Evolutionary conservation across 2,888 invertebrate genomes (phyloP).

Genomic region (Ashinkailepas kermadecensis): DNA sequence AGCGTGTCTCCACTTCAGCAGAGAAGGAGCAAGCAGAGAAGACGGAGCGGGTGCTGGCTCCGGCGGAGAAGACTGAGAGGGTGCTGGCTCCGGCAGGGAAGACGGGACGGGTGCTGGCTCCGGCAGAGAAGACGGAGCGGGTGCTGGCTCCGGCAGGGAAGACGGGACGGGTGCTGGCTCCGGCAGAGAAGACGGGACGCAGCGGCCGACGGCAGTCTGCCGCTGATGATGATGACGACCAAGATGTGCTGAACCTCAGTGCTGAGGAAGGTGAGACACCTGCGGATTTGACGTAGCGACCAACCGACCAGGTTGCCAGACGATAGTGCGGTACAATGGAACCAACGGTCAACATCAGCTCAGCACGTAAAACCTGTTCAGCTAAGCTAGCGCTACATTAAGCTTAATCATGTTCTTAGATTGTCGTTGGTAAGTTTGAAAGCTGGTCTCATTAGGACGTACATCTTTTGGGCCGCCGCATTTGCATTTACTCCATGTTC

Average conservation of each 20-base stretch:
- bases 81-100: neutral
- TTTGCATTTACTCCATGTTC: too few relatives aligned
- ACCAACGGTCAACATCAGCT: too few relatives aligned
- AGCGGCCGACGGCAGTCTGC: too few relatives aligned
- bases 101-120: neutral
- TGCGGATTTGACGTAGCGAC: too few relatives aligned
- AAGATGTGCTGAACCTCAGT: constrained; percentile 7
- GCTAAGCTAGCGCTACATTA: too few relatives aligned
- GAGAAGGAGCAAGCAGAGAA: neutral
- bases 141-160: neutral
- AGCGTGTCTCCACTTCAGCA: neutral
- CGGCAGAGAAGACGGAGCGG: neutral
- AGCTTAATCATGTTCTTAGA: too few relatives aligned
- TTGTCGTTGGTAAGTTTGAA: too few relatives aligned
- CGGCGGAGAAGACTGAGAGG: neutral
- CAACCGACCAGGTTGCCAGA: too few relatives aligned
- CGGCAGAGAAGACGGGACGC: neutral
- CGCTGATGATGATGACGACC: neutral
- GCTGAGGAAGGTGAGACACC: neutral
- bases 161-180: neutral
- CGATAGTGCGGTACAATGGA: too few relatives aligned
- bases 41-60: neutral
- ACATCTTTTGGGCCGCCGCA: too few relatives aligned
- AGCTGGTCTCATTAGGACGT: too few relatives aligned
- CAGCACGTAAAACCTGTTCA: too few relatives aligned